phyloP scores from a whole-genome alignment of 2,888 invertebrate species.

The Stenoptilia bipunctidactyla region DNA sequence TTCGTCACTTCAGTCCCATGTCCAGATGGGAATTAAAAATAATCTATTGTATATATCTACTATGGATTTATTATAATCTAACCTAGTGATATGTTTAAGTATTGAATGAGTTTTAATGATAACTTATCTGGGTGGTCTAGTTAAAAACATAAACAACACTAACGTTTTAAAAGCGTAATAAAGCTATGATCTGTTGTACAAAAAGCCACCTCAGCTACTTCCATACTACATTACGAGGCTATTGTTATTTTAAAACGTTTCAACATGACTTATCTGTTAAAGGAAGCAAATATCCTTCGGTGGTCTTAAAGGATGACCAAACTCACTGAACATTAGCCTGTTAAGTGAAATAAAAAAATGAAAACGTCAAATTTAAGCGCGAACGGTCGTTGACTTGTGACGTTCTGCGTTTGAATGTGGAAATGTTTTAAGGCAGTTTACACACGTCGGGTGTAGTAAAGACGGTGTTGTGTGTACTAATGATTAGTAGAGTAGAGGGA shows the following conservation, averaged over 20 bases:
- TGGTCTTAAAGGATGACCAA: constrained; percentile 42
- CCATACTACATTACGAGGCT: constrained; percentile 32
- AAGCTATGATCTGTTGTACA: constrained; percentile 7
- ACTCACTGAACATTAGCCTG: constrained; percentile 47
- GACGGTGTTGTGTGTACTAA: constrained; percentile 42
- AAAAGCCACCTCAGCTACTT: constrained; percentile 20
- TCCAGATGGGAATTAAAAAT: background rate
- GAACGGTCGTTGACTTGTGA: constrained; percentile 18
- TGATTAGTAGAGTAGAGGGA: constrained; percentile 48
- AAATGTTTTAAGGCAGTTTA: constrained; percentile 42
- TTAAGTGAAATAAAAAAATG: constrained; percentile 18
- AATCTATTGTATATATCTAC: background rate
- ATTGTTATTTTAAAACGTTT: constrained; percentile 40
- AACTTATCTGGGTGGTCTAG: background rate
- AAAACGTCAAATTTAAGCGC: constrained; percentile 24
- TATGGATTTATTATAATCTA: no score
- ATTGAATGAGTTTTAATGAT: no score
- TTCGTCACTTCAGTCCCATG: background rate
- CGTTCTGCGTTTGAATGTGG: constrained; percentile 20
- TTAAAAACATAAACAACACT: background rate
- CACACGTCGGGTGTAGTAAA: constrained; percentile 44
- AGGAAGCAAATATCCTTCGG: constrained; percentile 20
- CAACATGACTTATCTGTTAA: background rate
- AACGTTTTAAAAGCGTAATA: background rate
- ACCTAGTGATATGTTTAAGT: no score